Evolutionary conservation across 2,888 invertebrate species (phyloP), one percentile per base, ranked within the genome.

Genomic region (Platycnemis pennipes): DNA sequence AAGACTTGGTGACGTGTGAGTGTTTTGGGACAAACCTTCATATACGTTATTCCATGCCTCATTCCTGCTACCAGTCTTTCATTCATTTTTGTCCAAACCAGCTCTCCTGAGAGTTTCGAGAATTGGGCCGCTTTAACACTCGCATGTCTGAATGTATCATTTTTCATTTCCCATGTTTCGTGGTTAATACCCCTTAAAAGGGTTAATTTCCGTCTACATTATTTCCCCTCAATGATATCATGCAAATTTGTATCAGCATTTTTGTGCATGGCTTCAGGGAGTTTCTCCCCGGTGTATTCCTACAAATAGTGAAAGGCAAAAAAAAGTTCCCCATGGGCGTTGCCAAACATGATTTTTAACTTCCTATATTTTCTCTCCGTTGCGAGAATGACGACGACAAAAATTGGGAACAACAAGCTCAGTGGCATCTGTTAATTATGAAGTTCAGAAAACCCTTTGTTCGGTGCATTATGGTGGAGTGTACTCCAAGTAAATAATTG

Each of bases 381-480:
- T 77, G 1, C 31, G 16, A 11, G 37, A 77, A 5, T 77, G 31
- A 37, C 37, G 37, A 31, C 16, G 4, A 11, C 37, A 37, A 37
- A 31, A 77, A 77, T 37, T 63, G 63, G 77, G n/a, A 77, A 8
- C 37, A 37, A 16, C 77, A 26, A 77, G 77, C 13, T 22, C 11
- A 77, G 11, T 77, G n/a, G 16, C n/a, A 37, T 77, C 31, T 77
- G 77, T 37, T 77, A 77, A 77, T 77, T 77, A 77, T 77, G 77
- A 77, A 13, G 77, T 13, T 31, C 7, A 31, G 26, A 37, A 31
- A 26, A 37, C n/a, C 37, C 77, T 1, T 77, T 31, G 77, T 37
- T 77, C 37, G 31, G n/a, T 37, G 77, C 31, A 31, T 31, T 77
- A 37, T 37, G 77, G 7, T 31, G 77, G 77, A 77, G 37, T 77